Evolutionary conservation across 2,888 invertebrate species (phyloP).

Genomic region (Platypus cylindrus): DNA sequence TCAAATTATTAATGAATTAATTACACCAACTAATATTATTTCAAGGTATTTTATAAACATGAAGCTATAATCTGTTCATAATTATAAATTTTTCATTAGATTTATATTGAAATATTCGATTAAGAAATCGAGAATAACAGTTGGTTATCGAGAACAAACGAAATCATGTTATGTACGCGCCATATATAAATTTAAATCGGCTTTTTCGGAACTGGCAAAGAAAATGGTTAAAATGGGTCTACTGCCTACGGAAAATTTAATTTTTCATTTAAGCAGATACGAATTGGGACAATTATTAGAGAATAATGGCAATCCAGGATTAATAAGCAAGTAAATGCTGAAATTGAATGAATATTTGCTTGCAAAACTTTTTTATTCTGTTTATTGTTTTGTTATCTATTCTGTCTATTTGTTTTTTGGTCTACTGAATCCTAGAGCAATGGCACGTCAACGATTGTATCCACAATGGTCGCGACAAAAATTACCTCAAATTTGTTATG

Average conservation of each 20-base stretch:
- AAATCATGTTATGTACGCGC: conserved; percentile 46
- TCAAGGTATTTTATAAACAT: conserved; percentile 32
- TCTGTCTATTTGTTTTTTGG: too few species aligned
- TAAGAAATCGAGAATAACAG: conserved; percentile 46
- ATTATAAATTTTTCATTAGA: too few species aligned
- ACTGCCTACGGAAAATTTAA: conserved; percentile 49
- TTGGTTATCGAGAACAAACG: conserved; percentile 51
- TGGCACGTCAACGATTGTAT: conserved; percentile 48
- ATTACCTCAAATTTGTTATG: conserved; percentile 47
- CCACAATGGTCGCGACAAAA: conserved; percentile 45
- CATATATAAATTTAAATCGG: conserved; percentile 47
- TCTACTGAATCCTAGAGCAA: conserved; percentile 54
- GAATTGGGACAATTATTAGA: conserved; percentile 49
- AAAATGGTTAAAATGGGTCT: conserved; percentile 48
- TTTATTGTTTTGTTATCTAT: too few species aligned
- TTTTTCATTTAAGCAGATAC: conserved; percentile 53
- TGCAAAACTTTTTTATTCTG: too few species aligned
- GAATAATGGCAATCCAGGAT: conserved; percentile 39
- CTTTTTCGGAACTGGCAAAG: conserved; percentile 43
- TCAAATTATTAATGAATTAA: conserved; percentile 40
- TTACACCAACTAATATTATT: conserved; percentile 36
- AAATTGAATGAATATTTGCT: too few species aligned
- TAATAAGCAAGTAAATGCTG: conserved; percentile 52
- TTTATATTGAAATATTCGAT: conserved; percentile 49
- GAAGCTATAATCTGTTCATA: too few species aligned